Conservation (phyloP, 2,113 vertebrate genomes). For the Zosterops japonicus region DNA sequence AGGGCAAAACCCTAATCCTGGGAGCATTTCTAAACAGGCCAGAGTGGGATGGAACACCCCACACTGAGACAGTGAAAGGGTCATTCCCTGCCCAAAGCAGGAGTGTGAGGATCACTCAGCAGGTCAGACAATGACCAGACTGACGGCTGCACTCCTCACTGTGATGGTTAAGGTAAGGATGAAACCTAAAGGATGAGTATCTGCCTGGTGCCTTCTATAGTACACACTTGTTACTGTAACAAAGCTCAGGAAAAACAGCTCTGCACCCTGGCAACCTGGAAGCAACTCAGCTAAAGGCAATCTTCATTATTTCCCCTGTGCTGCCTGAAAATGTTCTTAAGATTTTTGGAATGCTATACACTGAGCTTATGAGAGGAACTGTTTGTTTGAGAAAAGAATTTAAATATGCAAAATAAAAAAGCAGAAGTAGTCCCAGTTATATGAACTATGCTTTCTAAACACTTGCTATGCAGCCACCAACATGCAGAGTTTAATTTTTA, state of each 20-base stretch:
- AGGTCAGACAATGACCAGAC: neutral
- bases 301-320: neutral
- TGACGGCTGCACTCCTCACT: neutral
- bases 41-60: neutral
- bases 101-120: neutral
- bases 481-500: neutral
- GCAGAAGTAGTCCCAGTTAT: neutral
- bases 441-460: neutral
- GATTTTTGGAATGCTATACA: neutral
- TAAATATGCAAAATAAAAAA: neutral
- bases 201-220: neutral
- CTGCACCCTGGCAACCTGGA: neutral
- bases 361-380: neutral
- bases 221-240: neutral
- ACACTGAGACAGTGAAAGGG: neutral
- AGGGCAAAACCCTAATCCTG: neutral
- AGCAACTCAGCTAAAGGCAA: neutral
- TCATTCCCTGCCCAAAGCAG: neutral
- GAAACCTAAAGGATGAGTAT: neutral
- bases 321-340: neutral
- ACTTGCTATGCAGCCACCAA: neutral
- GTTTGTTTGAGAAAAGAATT: neutral
- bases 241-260: neutral
- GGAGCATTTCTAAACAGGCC: neutral
- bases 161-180: neutral